Base-by-base conservation (phyloP, 2,113 vertebrate genomes). In the Ammospiza nelsoni region DNA sequence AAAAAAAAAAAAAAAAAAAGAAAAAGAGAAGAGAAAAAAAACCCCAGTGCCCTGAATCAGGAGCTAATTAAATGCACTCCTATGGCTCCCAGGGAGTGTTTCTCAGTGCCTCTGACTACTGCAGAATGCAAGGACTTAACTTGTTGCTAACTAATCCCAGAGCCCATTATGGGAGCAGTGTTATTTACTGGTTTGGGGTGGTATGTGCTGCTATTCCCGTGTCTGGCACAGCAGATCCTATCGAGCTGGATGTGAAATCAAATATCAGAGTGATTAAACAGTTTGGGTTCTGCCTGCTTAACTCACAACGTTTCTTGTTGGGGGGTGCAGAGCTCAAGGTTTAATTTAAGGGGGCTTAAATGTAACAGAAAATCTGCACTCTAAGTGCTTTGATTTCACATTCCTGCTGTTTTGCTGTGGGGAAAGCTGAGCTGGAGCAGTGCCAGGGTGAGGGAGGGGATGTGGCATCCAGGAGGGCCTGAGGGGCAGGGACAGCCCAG, bases 11-110 rank as follows among this genome's bases (percentile, higher is more conserved):
- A 35, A 43, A 48, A 19, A 35, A 39, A 21, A 48, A 37, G 15
- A 19, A 12, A 25, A 3, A 24, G 3, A 33, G 19, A 27, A 25
- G 8, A 37, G 10, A 71, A 37, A 44, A 44, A 43, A 52, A 22
- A 2, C 39, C 67, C 69, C 82, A 93, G 63, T 31, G 85, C 78
- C 78, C 90, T 54, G 89, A 90, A 95, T 92, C 92, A 79, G 96
- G 69, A 97, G 96, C 79, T 94, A 97, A 97, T 97, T 97, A 96
- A 97, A 97, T 92, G 94, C 84, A 94, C 95, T 97, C 93, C 93
- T 85, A 90, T 58, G 73, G 96, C 93, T 95, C 78, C 71, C 90
- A 89, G 92, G 21, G 63, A 92, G 75, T 81, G 91, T 95, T 94
- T 90, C 92, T 72, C 49, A 62, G 82, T 51, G 72, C 44, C 94